phyloP scores from a whole-genome alignment of 2,113 vertebrate species.

The Ceratotherium simum region DNA sequence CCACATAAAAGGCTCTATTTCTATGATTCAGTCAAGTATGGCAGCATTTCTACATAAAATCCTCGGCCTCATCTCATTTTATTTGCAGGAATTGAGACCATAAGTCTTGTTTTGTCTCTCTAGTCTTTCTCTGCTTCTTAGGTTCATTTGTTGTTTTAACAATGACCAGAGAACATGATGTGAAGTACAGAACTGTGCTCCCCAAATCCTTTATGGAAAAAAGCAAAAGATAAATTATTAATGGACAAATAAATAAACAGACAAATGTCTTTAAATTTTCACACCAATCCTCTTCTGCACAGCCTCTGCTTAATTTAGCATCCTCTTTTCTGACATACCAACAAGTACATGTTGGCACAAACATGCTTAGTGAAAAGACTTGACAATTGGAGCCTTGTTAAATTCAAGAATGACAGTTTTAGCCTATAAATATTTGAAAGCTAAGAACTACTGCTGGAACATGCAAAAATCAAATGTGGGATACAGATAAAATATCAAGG shows the following conservation, averaged over 20 bases:
- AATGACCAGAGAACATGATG: not conserved
- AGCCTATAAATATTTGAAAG: not conserved
- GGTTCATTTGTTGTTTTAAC: not conserved
- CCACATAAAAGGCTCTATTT: not conserved
- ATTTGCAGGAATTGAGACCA: not conserved
- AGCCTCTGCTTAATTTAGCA: conserved; percentile 56
- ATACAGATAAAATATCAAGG: not conserved
- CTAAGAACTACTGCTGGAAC: not conserved
- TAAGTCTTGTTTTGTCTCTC: not conserved
- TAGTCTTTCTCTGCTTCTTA: not conserved
- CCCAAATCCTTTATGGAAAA: not conserved
- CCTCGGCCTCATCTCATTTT: not conserved
- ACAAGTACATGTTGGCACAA: not conserved
- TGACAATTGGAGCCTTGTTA: conserved; percentile 43
- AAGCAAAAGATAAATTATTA: not conserved
- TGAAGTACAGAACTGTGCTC: not conserved
- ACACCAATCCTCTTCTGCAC: not conserved
- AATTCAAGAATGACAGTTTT: conserved; percentile 5
- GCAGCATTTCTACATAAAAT: not conserved
- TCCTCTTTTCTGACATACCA: not conserved
- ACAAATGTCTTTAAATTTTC: not conserved
- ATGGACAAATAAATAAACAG: not conserved
- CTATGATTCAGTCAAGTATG: not conserved
- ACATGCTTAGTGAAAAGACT: conserved; percentile 14
- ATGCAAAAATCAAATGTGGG: not conserved